phyloP scores from a whole-genome alignment of 1,140 invertebrate species.

The Drosophila elegans region DNA sequence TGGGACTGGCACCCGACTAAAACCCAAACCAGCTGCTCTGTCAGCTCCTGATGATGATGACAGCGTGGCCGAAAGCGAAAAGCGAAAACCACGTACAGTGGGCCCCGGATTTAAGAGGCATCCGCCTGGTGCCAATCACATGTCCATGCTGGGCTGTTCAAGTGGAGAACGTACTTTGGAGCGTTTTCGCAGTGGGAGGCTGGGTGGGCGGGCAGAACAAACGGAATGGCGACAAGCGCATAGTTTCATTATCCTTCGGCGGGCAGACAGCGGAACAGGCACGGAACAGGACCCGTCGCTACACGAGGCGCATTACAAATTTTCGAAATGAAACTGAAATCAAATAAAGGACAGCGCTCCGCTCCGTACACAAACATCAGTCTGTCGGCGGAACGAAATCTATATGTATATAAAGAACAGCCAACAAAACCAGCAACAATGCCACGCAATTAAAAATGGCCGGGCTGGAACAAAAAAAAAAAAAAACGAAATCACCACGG shows the following conservation, averaged over 20 bases:
- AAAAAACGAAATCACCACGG: not conserved
- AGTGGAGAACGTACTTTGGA: conserved; percentile 5
- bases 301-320: conserved; percentile 79
- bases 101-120: not conserved
- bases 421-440: conserved; percentile 65
- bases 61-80: conserved; percentile 49
- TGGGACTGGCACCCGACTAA: conserved; percentile 1
- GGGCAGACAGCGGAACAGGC: conserved; percentile 47
- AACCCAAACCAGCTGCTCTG: conserved; percentile 19
- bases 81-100: conserved; percentile 58
- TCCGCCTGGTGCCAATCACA: not conserved
- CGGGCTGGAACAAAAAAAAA: conserved; percentile 25
- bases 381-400: conserved; percentile 16
- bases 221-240: conserved; percentile 68
- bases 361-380: conserved; percentile 29
- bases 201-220: conserved; percentile 58
- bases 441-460: conserved; percentile 79
- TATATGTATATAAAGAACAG: conserved; percentile 18
- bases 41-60: conserved; percentile 48
- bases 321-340: conserved; percentile 82
- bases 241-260: conserved; percentile 78
- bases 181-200: not conserved
- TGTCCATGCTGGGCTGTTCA: not conserved
- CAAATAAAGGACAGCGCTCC: conserved; percentile 70
- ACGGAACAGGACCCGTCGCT: conserved; percentile 58